Evolutionary conservation across 2,888 invertebrate genomes (phyloP), one percentile per base, ranked within the genome.

Genomic region (Zygothrica quintamaculata): DNA sequence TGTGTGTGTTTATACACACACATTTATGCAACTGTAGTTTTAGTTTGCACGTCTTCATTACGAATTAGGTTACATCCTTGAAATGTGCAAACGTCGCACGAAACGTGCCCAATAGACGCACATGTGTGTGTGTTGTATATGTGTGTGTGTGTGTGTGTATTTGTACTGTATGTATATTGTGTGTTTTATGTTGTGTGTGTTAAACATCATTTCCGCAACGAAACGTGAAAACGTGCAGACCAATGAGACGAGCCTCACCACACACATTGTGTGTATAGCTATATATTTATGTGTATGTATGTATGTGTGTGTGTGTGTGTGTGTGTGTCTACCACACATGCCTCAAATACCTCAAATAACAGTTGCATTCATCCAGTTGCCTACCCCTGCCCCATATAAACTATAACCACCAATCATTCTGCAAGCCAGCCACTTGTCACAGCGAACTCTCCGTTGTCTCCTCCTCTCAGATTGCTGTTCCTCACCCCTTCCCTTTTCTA

Each of bases 61-160:
- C 81, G 81, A 82, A 80, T 82, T 75, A 85, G 76, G 76, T 73
- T 78, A 79, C 79, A 85, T 82, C 82, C 85, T 82, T 76, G 70
- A 79, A 85, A 85, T 80, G 80, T 75, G 85, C 80, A 80, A 80
- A 81, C 80, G 82, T 73, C 70, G 84, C 71, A 61, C 69, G 65
- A 69, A 79, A 78, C 75, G 76, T 74, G 82, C 68, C 51, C 64
- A 48, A 71, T 25, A 55, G 58, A 62, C 59, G 61, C 44, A 56
- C 52, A 26, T 53, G 74, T 50, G 34, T 44, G 29, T 56, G n/a
- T n/a, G n/a, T n/a, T n/a, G n/a, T n/a, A n/a, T 55, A 47, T 13
- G 13, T 25, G 15, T 36, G 16, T 42, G 44, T 47, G 40, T 51
- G 26, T 52, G 52, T 56, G 57, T 61, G 65, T 55, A 46, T 39